phyloP scores from a whole-genome alignment of 2,113 vertebrate genomes.

The Oreochromis niloticus region DNA sequence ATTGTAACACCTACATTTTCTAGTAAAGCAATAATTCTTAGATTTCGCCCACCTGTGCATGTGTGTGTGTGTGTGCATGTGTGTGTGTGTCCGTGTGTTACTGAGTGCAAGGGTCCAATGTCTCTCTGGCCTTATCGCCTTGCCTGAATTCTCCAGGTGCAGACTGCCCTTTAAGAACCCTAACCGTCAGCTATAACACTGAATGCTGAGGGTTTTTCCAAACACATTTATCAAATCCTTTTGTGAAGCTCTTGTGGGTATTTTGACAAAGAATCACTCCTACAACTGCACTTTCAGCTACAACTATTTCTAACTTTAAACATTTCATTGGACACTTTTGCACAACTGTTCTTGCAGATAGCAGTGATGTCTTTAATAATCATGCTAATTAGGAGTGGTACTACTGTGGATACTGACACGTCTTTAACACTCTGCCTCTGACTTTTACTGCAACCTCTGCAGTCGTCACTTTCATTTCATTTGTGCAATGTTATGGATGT shows the following conservation, averaged over 20 bases:
- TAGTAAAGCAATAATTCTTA: neutral
- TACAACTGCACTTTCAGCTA: neutral
- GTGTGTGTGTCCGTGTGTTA: neutral
- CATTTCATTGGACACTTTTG: neutral
- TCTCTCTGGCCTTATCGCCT: slow-evolving; percentile 41
- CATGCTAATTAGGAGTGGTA: neutral
- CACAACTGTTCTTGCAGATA: neutral
- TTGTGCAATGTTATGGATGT: neutral
- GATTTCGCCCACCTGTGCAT: neutral
- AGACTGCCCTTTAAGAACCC: slow-evolving; percentile 33
- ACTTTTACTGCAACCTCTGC: neutral
- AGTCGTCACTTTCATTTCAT: neutral
- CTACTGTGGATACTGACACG: neutral
- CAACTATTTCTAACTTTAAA: neutral
- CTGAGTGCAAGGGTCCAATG: slow-evolving; percentile 24
- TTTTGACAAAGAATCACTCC: neutral
- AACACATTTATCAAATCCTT: slow-evolving; percentile 54
- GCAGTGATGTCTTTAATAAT: neutral
- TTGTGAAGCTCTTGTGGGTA: neutral
- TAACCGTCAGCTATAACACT: slow-evolving; percentile 55
- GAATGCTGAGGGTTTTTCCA: slow-evolving; percentile 63
- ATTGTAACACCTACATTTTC: neutral
- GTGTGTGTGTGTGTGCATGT: neutral
- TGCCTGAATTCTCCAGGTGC: slow-evolving; percentile 62
- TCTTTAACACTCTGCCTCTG: neutral